Evolutionary conservation across 2,888 invertebrate genomes (phyloP), one percentile per base, ranked within the genome.

Genomic region (Crocallis elinguaria): DNA sequence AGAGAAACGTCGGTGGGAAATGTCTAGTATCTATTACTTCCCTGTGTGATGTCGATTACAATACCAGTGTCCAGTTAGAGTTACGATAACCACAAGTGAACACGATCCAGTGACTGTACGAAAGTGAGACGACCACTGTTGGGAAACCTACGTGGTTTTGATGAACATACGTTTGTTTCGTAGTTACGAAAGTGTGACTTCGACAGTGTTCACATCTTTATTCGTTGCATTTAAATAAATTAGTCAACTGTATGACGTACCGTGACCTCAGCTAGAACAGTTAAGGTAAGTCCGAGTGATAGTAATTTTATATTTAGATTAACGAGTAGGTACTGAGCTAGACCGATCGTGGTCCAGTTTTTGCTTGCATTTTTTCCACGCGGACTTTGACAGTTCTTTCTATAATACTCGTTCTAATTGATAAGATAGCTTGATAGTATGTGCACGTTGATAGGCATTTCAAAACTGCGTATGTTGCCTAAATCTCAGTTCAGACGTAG

Each of bases 21-120:
- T 84, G 77, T 75, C 75, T 75, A 72, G 83, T 86, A 84, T 86
- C 81, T 65, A 79, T 88, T 88, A 85, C 86, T 88, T 86, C 84
- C 86, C 80, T 77, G 77, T 87, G 86, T 80, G 79, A 84, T 85
- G 82, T 80, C 79, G 77, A 75, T 83, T 82, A 60, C 71, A 77
- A 79, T 75, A 78, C 75, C 70, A 85, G 86, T 86, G 86, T 78
- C 77, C 78, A 82, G 85, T 77, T 87, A 79, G 82, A 84, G 74
- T 88, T 88, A 88, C 88, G 79, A 77, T 78, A 83, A 90, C 90
- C 90, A 83, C 90, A 89, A 86, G 85, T 85, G 84, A 83, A 87
- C 84, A 75, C 82, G 86, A 88, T 87, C 78, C 73, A 75, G 71
- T 77, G 79, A 84, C 83, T 71, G 73, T 77, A 79, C 79, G 87